Conservation (phyloP, 2,888 invertebrate species). For the Patella ulyssiponensis region DNA sequence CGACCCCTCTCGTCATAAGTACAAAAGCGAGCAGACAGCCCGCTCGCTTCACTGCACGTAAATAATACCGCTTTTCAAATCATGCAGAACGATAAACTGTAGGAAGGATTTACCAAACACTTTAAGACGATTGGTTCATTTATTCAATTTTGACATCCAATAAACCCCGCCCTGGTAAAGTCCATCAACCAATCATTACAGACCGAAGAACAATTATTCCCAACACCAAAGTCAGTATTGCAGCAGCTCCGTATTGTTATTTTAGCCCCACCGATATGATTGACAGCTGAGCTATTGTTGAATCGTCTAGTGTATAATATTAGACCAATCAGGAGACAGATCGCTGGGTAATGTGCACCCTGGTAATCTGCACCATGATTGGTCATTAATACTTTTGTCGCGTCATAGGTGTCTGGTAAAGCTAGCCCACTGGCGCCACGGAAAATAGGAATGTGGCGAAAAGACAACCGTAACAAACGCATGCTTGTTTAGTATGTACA, state of each 20-base stretch:
- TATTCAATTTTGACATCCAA: no score
- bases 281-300: slow-evolving; percentile 42
- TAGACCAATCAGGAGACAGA: slow-evolving; percentile 41
- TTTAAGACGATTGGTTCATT: no score
- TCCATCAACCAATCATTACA: no score
- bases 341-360: slow-evolving; percentile 44
- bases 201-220: not conserved
- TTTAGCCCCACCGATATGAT: slow-evolving; percentile 29
- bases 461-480: slow-evolving; percentile 18
- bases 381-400: slow-evolving; percentile 54
- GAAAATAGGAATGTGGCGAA: slow-evolving; percentile 22
- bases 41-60: not conserved
- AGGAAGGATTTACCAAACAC: no score
- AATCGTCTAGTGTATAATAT: slow-evolving; percentile 37
- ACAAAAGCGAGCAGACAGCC: slow-evolving; percentile 5
- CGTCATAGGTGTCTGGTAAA: slow-evolving; percentile 47
- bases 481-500: slow-evolving; percentile 17
- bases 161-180: not conserved
- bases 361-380: slow-evolving; percentile 52
- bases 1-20: slow-evolving; percentile 9
- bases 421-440: slow-evolving; percentile 45
- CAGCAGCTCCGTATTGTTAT: not conserved
- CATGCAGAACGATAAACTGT: no score
- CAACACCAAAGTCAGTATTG: not conserved
- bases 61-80: not conserved